A percentile compares a stretch with the other conserved stretches of the same genome.
phyloP scores from a whole-genome alignment of 2,797 vertebrate genomes.

The Acanthiza pusilla region DNA sequence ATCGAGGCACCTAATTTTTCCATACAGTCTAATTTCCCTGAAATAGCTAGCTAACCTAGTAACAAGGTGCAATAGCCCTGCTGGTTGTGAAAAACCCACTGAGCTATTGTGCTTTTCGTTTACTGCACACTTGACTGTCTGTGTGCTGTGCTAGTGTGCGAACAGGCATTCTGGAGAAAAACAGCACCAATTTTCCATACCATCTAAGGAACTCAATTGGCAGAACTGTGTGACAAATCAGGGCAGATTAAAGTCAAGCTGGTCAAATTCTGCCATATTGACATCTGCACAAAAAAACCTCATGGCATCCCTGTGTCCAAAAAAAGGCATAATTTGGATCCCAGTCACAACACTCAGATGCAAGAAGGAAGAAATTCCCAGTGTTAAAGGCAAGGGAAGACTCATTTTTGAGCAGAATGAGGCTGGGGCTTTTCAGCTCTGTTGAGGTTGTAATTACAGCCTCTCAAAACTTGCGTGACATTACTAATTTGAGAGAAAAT shows the following conservation, averaged over 20 bases:
- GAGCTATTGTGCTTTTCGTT: background rate
- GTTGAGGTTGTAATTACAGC: conserved; percentile 71
- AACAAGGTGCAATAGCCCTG: background rate
- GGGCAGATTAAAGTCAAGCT: conserved; percentile 37
- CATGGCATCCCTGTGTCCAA: background rate
- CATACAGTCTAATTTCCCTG: background rate
- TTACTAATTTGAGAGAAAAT: conserved; percentile 76
- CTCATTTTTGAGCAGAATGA: conserved; percentile 27
- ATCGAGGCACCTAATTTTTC: background rate
- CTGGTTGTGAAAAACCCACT: background rate
- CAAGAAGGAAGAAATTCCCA: background rate
- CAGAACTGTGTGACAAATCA: conserved; percentile 56
- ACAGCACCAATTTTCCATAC: conserved; percentile 43
- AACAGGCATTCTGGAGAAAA: background rate
- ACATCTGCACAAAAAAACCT: background rate
- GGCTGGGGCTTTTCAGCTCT: conserved; percentile 71
- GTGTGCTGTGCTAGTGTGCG: background rate
- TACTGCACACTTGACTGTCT: background rate
- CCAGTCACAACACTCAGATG: background rate
- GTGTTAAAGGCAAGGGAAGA: conserved; percentile 42
- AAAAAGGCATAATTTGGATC: background rate
- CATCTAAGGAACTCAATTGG: conserved; percentile 30
- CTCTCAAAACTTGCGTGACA: conserved; percentile 73
- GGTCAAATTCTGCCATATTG: conserved; percentile 10
- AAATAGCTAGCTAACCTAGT: background rate